These are phyloP conservation scores for Centropyge bicolor DNA, from an alignment of 2,797 vertebrate species.

Conservation along the genomic window DNA sequence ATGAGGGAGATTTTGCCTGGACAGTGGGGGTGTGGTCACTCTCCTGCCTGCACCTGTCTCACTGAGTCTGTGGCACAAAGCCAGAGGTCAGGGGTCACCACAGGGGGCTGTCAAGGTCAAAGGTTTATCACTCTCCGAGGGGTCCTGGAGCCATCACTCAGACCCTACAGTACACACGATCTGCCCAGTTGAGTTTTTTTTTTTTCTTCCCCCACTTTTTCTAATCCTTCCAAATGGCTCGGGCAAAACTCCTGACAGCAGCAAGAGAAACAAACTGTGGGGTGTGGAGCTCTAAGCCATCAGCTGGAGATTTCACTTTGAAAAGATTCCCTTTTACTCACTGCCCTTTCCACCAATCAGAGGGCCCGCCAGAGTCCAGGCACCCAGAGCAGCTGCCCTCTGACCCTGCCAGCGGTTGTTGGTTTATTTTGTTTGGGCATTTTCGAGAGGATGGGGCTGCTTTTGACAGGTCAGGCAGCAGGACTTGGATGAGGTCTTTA, in stretches of 20 bases:
- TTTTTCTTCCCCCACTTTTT: constrained; percentile 77
- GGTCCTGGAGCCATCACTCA: constrained; percentile 84
- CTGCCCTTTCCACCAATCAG: constrained; percentile 85
- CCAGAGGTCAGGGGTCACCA: constrained; percentile 83
- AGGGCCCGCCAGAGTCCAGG: constrained; percentile 78
- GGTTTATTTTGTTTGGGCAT: constrained; percentile 83
- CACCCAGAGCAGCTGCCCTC: constrained; percentile 82
- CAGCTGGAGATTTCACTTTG: constrained; percentile 88
- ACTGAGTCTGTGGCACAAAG: constrained; percentile 74
- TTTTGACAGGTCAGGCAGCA: constrained; percentile 85
- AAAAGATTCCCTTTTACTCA: constrained; percentile 83
- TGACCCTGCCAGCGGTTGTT: constrained; percentile 83
- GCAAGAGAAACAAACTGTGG: constrained; percentile 83
- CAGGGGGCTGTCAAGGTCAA: constrained; percentile 83
- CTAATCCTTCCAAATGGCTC: constrained; percentile 90
- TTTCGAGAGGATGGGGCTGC: constrained; percentile 76
- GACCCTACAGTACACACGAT: constrained; percentile 73
- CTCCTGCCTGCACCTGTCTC: constrained; percentile 79
- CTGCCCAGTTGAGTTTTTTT: constrained; percentile 67
- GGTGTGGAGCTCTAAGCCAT: constrained; percentile 85
- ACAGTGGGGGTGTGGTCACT: constrained; percentile 75
- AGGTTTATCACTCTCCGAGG: constrained; percentile 85
- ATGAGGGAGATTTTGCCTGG: constrained; percentile 62
- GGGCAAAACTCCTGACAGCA: constrained; percentile 84
- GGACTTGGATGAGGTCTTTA: constrained; percentile 83